These are phyloP conservation scores for Stegana nigrithorax DNA, from an alignment of 2,888 invertebrate species.

Conservation along the genomic window DNA sequence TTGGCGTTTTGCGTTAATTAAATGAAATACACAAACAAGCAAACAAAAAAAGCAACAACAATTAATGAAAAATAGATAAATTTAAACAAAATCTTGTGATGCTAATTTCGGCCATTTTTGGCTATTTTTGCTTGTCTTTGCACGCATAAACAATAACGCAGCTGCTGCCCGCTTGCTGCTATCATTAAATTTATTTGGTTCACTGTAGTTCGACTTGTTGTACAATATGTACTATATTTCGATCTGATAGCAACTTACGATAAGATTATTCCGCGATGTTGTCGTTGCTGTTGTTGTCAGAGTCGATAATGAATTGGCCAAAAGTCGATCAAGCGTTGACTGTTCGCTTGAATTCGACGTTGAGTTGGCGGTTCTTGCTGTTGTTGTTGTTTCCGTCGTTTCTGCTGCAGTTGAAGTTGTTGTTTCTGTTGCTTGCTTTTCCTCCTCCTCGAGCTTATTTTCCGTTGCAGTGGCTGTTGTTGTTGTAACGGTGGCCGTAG, in stretches of 20 bases:
- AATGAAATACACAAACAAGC: constrained; percentile 3
- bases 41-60: background rate
- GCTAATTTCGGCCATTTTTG: too few relatives aligned
- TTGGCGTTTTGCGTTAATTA: constrained; percentile 20
- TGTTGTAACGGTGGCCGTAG: constrained; percentile 22
- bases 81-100: too few relatives aligned
- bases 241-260: constrained; percentile 50
- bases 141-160: too few relatives aligned
- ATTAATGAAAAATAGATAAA: background rate
- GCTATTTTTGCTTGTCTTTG: too few relatives aligned
- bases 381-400: constrained; percentile 14
- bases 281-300: constrained; percentile 52
- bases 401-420: constrained; percentile 20
- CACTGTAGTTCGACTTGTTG: too few relatives aligned
- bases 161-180: too few relatives aligned
- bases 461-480: constrained; percentile 21
- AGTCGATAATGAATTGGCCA: constrained; percentile 53
- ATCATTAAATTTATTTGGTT: too few relatives aligned
- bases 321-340: constrained; percentile 43
- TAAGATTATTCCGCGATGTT: constrained; percentile 59
- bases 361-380: constrained; percentile 15
- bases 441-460: too few relatives aligned
- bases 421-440: constrained; percentile 15
- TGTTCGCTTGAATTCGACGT: constrained; percentile 23
- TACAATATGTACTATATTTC: too few relatives aligned